phyloP scores from a whole-genome alignment of 2,888 invertebrate species.

The Malachius bipustulatus region DNA sequence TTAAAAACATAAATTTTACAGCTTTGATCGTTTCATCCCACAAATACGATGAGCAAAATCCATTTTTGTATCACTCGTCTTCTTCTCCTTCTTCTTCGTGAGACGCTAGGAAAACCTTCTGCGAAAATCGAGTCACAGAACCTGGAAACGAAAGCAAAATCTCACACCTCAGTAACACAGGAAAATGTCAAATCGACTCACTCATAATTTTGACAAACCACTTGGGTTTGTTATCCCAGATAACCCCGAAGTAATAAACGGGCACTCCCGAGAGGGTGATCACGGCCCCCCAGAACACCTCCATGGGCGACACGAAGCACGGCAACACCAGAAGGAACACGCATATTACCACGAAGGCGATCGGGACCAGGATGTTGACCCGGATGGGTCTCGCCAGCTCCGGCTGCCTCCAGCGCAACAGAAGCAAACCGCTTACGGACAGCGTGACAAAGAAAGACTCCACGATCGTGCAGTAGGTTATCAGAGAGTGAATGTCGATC shows the following conservation, averaged over 20 bases:
- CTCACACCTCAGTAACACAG: background rate
- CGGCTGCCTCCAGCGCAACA: constrained; percentile 69
- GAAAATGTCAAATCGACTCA: constrained; percentile 38
- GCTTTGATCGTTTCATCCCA: too few species aligned
- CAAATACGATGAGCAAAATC: too few species aligned
- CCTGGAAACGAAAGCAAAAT: too few species aligned
- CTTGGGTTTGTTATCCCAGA: constrained; percentile 52
- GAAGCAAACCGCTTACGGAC: constrained; percentile 74
- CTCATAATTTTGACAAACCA: constrained; percentile 48
- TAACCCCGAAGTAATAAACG: constrained; percentile 62
- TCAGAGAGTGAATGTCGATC: constrained; percentile 72
- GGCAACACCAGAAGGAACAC: constrained; percentile 70
- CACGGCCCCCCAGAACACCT: constrained; percentile 64
- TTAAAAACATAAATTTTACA: too few species aligned
- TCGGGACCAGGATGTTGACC: constrained; percentile 54
- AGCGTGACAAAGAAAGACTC: constrained; percentile 71
- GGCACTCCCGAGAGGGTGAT: constrained; percentile 79
- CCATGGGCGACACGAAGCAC: constrained; percentile 63
- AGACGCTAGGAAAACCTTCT: constrained; percentile 65
- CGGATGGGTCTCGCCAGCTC: constrained; percentile 73
- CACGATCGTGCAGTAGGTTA: constrained; percentile 85
- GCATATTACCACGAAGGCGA: constrained; percentile 63
- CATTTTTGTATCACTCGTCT: too few species aligned
- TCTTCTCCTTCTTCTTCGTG: constrained; percentile 50
- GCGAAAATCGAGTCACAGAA: constrained; percentile 48